These are phyloP conservation scores for Limnephilus rhombicus DNA, from an alignment of 2,888 invertebrate species.

Conservation along the genomic window DNA sequence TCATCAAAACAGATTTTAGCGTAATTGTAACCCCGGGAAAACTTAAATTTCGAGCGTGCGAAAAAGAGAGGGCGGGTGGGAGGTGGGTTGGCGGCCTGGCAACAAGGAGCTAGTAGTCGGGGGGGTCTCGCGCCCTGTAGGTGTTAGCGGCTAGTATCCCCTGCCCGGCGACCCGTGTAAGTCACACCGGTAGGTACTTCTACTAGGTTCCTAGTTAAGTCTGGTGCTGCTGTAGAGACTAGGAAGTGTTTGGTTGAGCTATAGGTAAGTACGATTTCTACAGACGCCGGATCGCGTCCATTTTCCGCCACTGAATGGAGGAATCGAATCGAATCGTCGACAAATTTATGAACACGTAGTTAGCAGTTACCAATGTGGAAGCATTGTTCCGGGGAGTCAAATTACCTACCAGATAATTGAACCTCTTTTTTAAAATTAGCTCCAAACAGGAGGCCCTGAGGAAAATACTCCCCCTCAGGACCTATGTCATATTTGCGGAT, in stretches of 20 bases:
- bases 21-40: constrained; percentile 23
- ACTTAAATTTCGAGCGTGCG: constrained; percentile 33
- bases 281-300: background rate
- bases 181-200: background rate
- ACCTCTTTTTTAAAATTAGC: background rate
- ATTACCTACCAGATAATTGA: background rate
- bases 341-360: constrained; percentile 7
- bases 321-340: background rate
- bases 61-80: constrained; percentile 6
- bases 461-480: too few species aligned
- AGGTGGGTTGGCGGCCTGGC: background rate
- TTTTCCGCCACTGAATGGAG: background rate
- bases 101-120: background rate
- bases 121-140: background rate
- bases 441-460: too few species aligned
- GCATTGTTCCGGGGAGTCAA: background rate
- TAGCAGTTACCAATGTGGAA: background rate
- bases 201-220: background rate
- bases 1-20: constrained; percentile 42
- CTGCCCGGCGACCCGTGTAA: background rate
- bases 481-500: too few species aligned
- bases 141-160: background rate
- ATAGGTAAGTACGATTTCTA: background rate
- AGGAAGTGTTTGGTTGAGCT: background rate
- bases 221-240: background rate